Conservation (phyloP, 2,888 invertebrate genomes). For the Eupithecia inturbata region DNA sequence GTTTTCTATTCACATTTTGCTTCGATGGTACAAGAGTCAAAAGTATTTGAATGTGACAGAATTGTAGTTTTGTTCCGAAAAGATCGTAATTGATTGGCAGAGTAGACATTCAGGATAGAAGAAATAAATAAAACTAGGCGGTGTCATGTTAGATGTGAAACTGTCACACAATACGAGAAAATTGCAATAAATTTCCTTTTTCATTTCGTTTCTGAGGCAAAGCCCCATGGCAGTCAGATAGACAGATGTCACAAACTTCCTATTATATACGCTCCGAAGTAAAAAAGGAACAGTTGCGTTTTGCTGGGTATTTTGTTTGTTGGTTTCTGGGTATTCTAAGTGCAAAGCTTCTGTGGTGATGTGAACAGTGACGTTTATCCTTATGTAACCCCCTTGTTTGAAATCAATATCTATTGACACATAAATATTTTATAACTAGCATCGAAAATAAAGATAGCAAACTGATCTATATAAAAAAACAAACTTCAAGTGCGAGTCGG, state of each 20-base stretch:
- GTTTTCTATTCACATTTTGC: no score
- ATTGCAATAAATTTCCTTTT: constrained; percentile 4
- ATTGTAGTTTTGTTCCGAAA: neutral
- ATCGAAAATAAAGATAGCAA: no score
- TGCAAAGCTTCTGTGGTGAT: no score
- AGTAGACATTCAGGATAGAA: neutral
- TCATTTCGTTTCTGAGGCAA: neutral
- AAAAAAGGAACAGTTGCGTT: neutral
- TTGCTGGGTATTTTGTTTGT: neutral
- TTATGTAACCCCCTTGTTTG: no score
- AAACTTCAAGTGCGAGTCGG: no score
- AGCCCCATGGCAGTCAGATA: neutral
- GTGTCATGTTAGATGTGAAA: neutral
- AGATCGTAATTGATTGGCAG: neutral
- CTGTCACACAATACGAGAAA: neutral
- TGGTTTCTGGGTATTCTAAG: neutral
- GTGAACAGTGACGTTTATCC: no score
- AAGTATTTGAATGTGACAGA: neutral
- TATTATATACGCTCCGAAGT: neutral
- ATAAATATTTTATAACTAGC: no score
- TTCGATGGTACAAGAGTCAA: no score
- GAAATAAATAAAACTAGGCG: neutral
- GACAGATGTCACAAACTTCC: neutral
- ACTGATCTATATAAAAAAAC: no score
- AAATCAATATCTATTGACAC: no score